These are phyloP conservation scores for Ischnus inquisitorius DNA, from an alignment of 2,888 invertebrate species.

Conservation along the genomic window DNA sequence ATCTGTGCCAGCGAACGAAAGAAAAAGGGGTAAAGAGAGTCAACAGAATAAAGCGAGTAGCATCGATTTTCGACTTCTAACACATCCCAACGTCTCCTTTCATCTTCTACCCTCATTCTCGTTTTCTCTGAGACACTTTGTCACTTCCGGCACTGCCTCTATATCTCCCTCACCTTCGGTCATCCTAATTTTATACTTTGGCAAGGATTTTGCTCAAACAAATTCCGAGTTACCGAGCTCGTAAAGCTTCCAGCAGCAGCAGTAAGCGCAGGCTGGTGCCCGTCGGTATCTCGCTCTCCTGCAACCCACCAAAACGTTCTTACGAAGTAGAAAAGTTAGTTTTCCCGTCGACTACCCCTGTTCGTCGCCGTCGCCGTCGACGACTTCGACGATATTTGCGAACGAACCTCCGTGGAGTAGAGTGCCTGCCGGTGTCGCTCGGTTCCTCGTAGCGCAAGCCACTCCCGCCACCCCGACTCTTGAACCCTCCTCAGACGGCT, in stretches of 20 bases:
- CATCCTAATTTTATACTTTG: conserved; percentile 62
- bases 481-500: conserved; percentile 25
- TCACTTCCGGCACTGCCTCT: not conserved
- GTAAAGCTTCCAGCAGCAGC: conserved; percentile 62
- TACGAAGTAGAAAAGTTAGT: conserved; percentile 70
- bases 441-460: conserved; percentile 3
- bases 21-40: not conserved
- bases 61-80: not conserved
- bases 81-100: not conserved
- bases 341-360: conserved; percentile 67
- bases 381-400: conserved; percentile 72
- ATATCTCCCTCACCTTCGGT: conserved; percentile 9
- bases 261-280: conserved; percentile 50
- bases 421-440: conserved; percentile 18
- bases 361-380: conserved; percentile 58
- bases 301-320: conserved; percentile 58
- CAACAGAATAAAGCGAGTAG: no score
- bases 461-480: conserved; percentile 7
- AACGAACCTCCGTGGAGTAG: conserved; percentile 54
- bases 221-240: conserved; percentile 67
- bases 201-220: conserved; percentile 54
- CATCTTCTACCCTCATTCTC: not conserved
- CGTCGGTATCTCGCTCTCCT: conserved; percentile 29
- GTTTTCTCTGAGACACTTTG: not conserved
- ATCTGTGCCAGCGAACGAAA: not conserved